Percentiles rank a stretch among this genome's conserved stretches.
These are phyloP conservation scores for Cylindroiulus punctatus DNA, from an alignment of 2,888 invertebrate genomes.

Conservation along the genomic window DNA sequence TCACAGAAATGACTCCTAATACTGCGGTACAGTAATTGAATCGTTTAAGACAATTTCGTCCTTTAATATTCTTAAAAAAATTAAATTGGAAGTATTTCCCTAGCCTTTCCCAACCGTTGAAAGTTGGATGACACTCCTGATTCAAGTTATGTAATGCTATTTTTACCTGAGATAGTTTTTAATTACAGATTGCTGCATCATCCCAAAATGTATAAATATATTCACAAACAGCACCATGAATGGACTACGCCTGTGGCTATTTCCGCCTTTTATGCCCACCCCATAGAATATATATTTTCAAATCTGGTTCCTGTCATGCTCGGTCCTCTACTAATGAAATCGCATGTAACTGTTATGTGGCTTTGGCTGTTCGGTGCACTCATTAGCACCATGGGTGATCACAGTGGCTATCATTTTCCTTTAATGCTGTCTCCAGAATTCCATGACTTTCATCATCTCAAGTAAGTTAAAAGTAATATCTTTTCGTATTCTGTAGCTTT, in stretches of 20 bases:
- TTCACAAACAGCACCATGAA: constrained; percentile 88
- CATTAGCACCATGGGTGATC: constrained; percentile 80
- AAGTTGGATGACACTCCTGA: no score
- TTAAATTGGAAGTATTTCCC: no score
- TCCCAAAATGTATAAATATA: constrained; percentile 78
- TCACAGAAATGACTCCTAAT: no score
- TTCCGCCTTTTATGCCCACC: constrained; percentile 82
- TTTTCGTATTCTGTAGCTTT: no score
- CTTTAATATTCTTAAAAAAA: no score
- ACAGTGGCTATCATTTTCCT: constrained; percentile 86
- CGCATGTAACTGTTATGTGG: constrained; percentile 70
- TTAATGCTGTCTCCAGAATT: constrained; percentile 86
- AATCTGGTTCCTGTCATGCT: constrained; percentile 80
- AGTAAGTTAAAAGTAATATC: constrained; percentile 65
- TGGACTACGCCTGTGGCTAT: constrained; percentile 90
- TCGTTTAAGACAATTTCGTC: no score
- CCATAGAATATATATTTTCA: constrained; percentile 78
- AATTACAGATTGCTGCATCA: constrained; percentile 76
- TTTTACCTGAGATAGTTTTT: neutral
- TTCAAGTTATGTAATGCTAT: no score
- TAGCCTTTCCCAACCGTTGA: no score
- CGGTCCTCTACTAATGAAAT: constrained; percentile 72
- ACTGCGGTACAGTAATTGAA: no score
- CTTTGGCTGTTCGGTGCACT: constrained; percentile 84
- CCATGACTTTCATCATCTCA: constrained; percentile 88